Base-by-base conservation (phyloP, 64 coral and sea anemone genomes). In the Acropora tenuis region DNA sequence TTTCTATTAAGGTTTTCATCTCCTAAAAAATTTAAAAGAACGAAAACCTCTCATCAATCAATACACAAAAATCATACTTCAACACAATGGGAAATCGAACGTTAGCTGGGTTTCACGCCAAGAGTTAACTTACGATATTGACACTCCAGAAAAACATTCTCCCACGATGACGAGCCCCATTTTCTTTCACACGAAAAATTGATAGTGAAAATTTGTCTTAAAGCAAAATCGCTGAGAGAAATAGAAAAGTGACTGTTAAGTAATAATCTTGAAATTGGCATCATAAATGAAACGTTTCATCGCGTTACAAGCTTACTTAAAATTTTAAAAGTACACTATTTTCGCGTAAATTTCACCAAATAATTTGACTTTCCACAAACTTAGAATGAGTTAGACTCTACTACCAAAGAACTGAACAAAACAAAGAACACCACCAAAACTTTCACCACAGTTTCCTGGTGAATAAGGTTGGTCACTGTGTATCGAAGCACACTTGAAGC, bases 1-100 rank as follows among this genome's bases (percentile, higher is more conserved):
- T 94, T 78, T 95, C 90, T 11, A 96, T 80, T 19, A 99, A 61
- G 8, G 82, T 96, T 91, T 81, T 84, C 57, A 99, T 96, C 74
- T 96, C 97, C 97, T 99, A 11, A 20, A 41, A 83, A 60, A 41
- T 84, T 66, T 17, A 15, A 10, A 46, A 85, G 65, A 71, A 85
- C 17, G 65, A 85, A 72, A 71, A 49, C 49, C 82, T 71, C 66
- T 85, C 7, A 85, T 43, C 2, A 59, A 30, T 42, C 8, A 13
- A 59, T 59, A 42, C 13, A 83, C 55, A 68, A 10, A 42, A 68
- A 69, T 71, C 82, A 67, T 71, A 55, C 13, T 45, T 43, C 60
- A 40, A 53, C 58, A 3, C 15, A 5, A 17, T 65, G n/a, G 80
- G 41, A 84, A 55, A 61, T 69, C 17, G 43, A 68, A 69, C 16